These are phyloP conservation scores for Megaceryle alcyon DNA, from an alignment of 2,797 vertebrate genomes.

Conservation along the genomic window DNA sequence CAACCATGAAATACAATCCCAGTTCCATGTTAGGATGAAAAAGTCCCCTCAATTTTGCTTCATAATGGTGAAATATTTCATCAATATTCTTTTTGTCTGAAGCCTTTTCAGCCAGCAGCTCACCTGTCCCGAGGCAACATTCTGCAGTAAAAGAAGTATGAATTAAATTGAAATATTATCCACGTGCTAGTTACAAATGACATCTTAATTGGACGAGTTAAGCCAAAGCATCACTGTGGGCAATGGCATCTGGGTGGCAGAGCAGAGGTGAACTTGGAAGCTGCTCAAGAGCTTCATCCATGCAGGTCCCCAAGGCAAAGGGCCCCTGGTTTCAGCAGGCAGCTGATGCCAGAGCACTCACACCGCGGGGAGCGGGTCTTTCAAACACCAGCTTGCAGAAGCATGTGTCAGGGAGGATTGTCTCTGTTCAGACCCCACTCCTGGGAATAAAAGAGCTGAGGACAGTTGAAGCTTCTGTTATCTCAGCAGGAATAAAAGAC, in stretches of 20 bases:
- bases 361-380: fast-evolving
- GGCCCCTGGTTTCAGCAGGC: fast-evolving
- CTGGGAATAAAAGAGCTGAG: neutral
- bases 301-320: neutral
- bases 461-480: neutral
- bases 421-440: neutral
- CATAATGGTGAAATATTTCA: neutral
- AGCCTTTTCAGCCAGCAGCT: neutral
- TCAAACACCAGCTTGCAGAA: neutral
- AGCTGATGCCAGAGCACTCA: neutral
- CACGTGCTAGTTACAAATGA: neutral
- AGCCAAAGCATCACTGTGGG: neutral
- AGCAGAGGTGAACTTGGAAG: neutral
- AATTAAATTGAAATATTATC: neutral
- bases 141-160: neutral
- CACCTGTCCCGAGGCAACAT: neutral
- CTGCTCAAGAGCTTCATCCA: neutral
- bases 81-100: neutral
- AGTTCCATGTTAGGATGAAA: neutral
- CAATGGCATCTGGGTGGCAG: neutral
- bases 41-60: neutral
- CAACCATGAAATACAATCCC: neutral
- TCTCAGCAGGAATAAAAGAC: neutral
- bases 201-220: fast-evolving
- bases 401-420: neutral